Evolutionary conservation across 2,113 vertebrate genomes (phyloP), one percentile per base, ranked within the genome.

Genomic region (Myrmecophaga tridactyla): DNA sequence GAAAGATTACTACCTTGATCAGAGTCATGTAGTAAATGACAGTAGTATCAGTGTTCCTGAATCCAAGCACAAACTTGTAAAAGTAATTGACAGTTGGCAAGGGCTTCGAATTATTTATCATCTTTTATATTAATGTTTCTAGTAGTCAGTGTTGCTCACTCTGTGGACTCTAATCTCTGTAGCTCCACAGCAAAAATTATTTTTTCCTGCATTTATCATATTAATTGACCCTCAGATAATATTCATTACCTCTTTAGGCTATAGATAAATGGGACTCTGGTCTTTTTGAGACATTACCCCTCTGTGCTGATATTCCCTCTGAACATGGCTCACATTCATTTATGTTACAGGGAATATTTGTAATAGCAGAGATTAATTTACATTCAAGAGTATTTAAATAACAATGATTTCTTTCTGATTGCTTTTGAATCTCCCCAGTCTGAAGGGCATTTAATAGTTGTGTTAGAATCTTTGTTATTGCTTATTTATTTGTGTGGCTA

Each of bases 51-150:
- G 36, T 36, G 11, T 82, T 69, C 29, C 41, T 62, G 20, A 77
- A 43, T 88, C 73, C 81, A 96, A 43, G 15, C 65, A 72, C 63
- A 65, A 12, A 53, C 43, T 36, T 72, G 6, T 12, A 20, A 31
- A 56, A 89, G 43, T 63, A 78, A 72, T 73, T 85, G 80, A 21
- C 34, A 65, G 90, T 36, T 63, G 31, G 34, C 69, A 84, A 41
- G n/a, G n/a, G 46, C 36, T 90, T 87, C 20, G 51, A 76, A 63
- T 83, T 82, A 80, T 65, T 34, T 72, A 20, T 93, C 78, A 62
- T 43, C 39, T 43, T n/a, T n/a, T n/a, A n/a, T n/a, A n/a, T 95
- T 67, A 90, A 91, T 31, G 43, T 91, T 96, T 96, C 60, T 53
- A 2, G 39, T 77, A 51, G 62, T 81, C 7, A 91, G 8, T 10